Percentiles rank a stretch among this genome's conserved stretches.
Evolutionary conservation across 2,113 vertebrate species (phyloP).

Genomic region (Pollachius pollachius): DNA sequence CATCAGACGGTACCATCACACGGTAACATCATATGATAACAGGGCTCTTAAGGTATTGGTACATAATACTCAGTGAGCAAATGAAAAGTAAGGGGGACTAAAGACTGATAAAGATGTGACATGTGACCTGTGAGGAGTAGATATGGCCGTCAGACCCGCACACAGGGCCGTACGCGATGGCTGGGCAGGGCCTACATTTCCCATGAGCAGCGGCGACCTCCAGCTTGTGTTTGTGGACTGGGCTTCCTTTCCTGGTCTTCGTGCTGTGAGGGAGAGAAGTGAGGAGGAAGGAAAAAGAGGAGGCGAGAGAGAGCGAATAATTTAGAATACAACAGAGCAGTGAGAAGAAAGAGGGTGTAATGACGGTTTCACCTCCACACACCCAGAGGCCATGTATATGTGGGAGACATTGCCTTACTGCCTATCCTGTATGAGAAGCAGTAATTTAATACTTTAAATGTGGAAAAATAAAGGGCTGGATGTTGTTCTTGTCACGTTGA

Average conservation of each 20-base stretch:
- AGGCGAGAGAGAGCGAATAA: too few relatives aligned
- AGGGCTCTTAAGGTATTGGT: background rate
- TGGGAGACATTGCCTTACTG: too few relatives aligned
- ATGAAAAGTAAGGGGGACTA: background rate
- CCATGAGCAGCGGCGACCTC: conserved; percentile 67
- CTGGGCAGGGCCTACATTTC: conserved; percentile 78
- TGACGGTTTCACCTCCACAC: too few relatives aligned
- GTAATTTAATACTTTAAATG: too few relatives aligned
- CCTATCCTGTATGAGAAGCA: too few relatives aligned
- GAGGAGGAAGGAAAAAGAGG: background rate
- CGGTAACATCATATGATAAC: too few relatives aligned
- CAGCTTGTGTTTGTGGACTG: conserved; percentile 74
- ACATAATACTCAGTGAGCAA: background rate
- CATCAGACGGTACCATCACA: too few relatives aligned
- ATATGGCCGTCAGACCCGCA: conserved; percentile 84
- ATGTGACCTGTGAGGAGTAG: conserved; percentile 76
- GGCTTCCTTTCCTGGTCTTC: conserved; percentile 77
- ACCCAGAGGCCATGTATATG: too few relatives aligned
- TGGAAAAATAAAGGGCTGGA: too few relatives aligned
- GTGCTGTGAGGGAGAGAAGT: conserved; percentile 35
- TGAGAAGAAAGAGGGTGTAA: too few relatives aligned
- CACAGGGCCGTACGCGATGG: conserved; percentile 52
- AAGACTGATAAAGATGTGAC: background rate
- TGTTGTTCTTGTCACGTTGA: too few relatives aligned
- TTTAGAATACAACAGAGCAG: too few relatives aligned